Conservation (phyloP, 2,113 vertebrate species). For the Ardeotis arabs region DNA sequence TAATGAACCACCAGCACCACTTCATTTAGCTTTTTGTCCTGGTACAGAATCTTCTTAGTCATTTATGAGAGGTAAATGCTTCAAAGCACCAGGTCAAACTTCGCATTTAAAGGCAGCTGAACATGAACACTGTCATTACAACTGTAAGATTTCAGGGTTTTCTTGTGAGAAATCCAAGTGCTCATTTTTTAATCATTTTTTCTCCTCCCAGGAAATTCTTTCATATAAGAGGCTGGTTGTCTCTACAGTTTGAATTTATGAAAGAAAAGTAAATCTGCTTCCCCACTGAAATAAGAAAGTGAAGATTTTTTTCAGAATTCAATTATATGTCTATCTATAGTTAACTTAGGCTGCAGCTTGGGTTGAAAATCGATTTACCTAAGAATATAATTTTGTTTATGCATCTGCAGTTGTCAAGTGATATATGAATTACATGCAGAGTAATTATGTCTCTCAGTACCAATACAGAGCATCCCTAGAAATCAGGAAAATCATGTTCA, state of each 20-base stretch:
- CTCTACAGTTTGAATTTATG: not conserved
- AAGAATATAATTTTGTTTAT: not conserved
- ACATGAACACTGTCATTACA: not conserved
- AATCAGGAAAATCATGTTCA: not conserved
- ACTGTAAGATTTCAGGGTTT: not conserved
- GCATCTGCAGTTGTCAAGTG: not conserved
- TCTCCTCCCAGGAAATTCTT: not conserved
- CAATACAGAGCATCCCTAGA: not conserved
- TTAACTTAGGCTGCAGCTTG: not conserved
- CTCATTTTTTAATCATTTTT: not conserved
- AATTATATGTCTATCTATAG: not conserved
- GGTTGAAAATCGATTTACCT: not conserved
- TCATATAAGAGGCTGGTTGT: not conserved
- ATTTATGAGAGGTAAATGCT: not conserved
- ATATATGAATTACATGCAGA: not conserved
- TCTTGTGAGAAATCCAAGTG: not conserved
- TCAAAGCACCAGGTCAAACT: not conserved
- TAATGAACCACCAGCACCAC: not conserved
- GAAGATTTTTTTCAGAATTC: not conserved
- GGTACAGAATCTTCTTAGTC: not conserved
- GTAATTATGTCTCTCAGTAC: not conserved
- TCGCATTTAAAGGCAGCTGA: not conserved
- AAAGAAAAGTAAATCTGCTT: not conserved
- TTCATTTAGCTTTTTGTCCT: not conserved
- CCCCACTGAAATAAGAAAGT: not conserved